These are phyloP conservation scores for Gallinago undulata DNA, from an alignment of 2,113 vertebrate genomes.

Conservation along the genomic window DNA sequence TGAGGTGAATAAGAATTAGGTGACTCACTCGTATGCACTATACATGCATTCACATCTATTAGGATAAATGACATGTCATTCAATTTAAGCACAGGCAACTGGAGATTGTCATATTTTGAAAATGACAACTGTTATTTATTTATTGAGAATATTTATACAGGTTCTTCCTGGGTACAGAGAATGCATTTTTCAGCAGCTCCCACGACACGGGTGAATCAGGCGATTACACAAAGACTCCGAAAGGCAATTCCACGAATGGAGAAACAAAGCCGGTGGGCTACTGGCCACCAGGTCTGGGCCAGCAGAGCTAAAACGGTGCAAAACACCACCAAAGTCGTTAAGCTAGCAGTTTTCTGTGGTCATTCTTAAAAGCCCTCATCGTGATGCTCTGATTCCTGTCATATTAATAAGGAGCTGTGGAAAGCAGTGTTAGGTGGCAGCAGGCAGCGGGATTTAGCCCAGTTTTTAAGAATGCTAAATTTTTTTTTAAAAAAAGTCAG, in stretches of 20 bases:
- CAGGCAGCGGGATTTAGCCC: neutral
- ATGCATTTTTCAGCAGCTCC: conserved; percentile 70
- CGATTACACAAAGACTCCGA: neutral
- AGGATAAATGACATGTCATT: conserved; percentile 79
- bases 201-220: conserved; percentile 10
- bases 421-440: conserved; percentile 32
- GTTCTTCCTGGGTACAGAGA: conserved; percentile 67
- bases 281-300: neutral
- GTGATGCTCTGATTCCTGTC: neutral
- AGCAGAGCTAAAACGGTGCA: neutral
- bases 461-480: neutral
- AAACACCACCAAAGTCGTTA: conserved; percentile 8
- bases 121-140: conserved; percentile 86
- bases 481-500: neutral
- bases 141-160: conserved; percentile 83
- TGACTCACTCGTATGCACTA: conserved; percentile 72
- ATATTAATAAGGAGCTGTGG: neutral
- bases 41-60: conserved; percentile 79
- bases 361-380: neutral
- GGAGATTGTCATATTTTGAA: conserved; percentile 82
- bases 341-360: neutral
- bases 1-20: conserved; percentile 80
- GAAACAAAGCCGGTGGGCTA: neutral
- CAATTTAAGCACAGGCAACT: conserved; percentile 79
- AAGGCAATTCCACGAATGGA: neutral